Evolutionary conservation across 2,113 vertebrate genomes (phyloP).

Genomic region (Upupa epops): DNA sequence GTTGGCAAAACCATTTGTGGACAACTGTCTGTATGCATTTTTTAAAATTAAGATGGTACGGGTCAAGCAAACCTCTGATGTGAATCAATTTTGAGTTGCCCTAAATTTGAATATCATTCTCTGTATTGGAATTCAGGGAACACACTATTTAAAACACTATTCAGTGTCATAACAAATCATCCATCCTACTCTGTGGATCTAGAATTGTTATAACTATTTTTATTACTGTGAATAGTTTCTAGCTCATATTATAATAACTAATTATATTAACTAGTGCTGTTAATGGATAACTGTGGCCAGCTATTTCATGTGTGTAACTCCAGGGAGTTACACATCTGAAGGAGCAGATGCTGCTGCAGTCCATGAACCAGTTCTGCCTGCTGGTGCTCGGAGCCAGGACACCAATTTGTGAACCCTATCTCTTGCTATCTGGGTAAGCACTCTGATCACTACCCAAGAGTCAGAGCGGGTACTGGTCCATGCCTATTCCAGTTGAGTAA

Average conservation of each 20-base stretch:
- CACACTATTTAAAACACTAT: constrained; percentile 16
- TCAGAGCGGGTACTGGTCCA: not conserved
- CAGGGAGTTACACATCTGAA: not conserved
- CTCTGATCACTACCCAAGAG: not conserved
- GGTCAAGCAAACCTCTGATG: not conserved
- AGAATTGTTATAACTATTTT: constrained; percentile 25
- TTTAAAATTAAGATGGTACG: not conserved
- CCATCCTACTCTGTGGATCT: not conserved
- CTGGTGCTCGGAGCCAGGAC: not conserved
- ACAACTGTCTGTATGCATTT: not conserved
- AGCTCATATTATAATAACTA: constrained; percentile 21
- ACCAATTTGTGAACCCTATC: fast-evolving
- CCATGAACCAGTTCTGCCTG: not conserved
- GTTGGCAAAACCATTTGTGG: not conserved
- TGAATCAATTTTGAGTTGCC: not conserved
- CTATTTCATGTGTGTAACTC: not conserved
- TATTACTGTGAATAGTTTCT: constrained; percentile 22
- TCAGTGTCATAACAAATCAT: constrained; percentile 29
- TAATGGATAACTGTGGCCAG: not conserved
- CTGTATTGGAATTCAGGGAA: not conserved
- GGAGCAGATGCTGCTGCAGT: not conserved
- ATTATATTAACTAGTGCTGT: constrained; percentile 17
- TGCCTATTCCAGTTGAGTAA: not conserved
- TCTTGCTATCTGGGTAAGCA: not conserved
- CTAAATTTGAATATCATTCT: not conserved